phyloP scores from a whole-genome alignment of 2,113 vertebrate species.

The Trematocara marginatum region DNA sequence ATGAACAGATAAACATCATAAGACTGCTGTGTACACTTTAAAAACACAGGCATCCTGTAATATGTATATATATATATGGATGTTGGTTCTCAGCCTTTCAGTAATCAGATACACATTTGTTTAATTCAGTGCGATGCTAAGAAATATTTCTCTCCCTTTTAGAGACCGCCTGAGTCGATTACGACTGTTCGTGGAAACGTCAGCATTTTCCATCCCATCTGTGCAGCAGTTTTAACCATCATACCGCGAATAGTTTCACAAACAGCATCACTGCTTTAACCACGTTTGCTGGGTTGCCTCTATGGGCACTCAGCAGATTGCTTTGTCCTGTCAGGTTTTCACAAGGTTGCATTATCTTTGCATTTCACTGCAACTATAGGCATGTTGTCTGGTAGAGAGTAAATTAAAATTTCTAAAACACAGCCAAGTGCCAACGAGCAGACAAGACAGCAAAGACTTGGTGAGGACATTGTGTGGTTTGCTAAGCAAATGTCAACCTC shows the following conservation, averaged over 20 bases:
- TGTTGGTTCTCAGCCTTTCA: not conserved
- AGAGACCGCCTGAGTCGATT: not conserved
- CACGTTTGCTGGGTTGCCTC: not conserved
- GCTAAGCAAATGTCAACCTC: conserved; percentile 13
- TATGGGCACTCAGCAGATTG: not conserved
- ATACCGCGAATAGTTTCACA: fast-evolving
- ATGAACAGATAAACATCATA: not conserved
- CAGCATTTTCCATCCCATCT: not conserved
- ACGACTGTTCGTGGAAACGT: fast-evolving
- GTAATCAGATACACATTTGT: not conserved
- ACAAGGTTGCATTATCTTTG: not conserved
- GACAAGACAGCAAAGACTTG: not conserved
- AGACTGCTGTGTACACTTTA: not conserved
- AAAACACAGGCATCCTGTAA: not conserved
- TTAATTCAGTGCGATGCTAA: not conserved
- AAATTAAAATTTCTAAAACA: not conserved
- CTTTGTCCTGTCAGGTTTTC: not conserved
- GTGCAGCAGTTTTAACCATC: not conserved
- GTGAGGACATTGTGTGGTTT: not conserved
- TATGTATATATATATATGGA: fast-evolving
- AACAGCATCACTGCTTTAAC: not conserved
- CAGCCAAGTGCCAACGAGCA: not conserved
- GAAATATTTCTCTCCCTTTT: not conserved
- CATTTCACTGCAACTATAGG: not conserved
- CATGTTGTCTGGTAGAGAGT: not conserved